phyloP scores from a whole-genome alignment of 2,113 vertebrate species.

The Heptranchias perlo region DNA sequence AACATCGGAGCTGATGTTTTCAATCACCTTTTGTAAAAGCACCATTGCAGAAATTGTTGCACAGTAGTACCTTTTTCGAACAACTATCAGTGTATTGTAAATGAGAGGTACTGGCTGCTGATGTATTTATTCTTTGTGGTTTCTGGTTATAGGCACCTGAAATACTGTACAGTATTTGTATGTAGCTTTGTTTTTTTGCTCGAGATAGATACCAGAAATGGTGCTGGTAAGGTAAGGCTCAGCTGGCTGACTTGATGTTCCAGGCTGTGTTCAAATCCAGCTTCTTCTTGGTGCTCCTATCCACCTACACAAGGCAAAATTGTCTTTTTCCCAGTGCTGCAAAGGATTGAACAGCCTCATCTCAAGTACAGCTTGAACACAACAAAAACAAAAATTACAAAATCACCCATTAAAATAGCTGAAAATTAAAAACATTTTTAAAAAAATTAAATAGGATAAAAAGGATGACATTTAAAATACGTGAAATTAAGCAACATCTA shows the following conservation, averaged over 20 bases:
- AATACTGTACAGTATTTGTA: constrained; percentile 69
- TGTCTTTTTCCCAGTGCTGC: constrained; percentile 36
- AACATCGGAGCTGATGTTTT: constrained; percentile 80
- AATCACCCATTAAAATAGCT: constrained; percentile 82
- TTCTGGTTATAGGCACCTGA: constrained; percentile 76
- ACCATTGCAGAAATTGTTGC: constrained; percentile 89
- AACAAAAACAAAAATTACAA: constrained; percentile 67
- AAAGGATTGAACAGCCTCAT: constrained; percentile 57
- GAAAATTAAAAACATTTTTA: constrained; percentile 76
- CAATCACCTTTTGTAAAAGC: constrained; percentile 77
- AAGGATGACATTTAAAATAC: constrained; percentile 73
- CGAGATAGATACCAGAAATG: constrained; percentile 61
- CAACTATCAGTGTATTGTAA: constrained; percentile 87
- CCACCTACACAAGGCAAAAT: constrained; percentile 42
- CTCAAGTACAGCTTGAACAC: constrained; percentile 70
- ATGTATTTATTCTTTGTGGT: constrained; percentile 76
- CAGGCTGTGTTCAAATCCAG: constrained; percentile 48
- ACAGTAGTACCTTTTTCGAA: constrained; percentile 89
- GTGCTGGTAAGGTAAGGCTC: constrained; percentile 66
- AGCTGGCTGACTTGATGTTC: constrained; percentile 56
- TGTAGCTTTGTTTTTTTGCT: constrained; percentile 51
- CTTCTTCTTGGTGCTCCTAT: constrained; percentile 49
- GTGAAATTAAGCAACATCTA: constrained; percentile 73
- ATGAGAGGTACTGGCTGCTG: constrained; percentile 90
- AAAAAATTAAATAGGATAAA: constrained; percentile 81